phyloP scores from a whole-genome alignment of 2,113 vertebrate species.

The Leptodactylus fuscus region DNA sequence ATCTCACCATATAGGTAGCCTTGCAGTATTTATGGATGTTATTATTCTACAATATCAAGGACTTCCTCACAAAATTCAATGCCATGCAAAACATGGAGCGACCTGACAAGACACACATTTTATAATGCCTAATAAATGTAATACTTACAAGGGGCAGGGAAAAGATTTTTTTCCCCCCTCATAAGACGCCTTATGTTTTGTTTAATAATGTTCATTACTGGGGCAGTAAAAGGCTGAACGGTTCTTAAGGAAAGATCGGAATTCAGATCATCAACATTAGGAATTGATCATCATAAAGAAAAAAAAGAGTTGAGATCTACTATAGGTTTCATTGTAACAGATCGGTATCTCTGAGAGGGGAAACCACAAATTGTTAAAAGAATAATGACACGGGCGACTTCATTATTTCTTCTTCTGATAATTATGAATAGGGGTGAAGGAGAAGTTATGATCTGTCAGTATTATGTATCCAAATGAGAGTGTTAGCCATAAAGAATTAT shows the following conservation, averaged over 20 bases:
- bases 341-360: slow-evolving; percentile 32
- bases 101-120: slow-evolving; percentile 61
- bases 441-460: slow-evolving; percentile 51
- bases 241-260: background rate
- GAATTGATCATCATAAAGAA: background rate
- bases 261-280: background rate
- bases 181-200: background rate
- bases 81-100: slow-evolving; percentile 51
- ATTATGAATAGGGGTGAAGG: slow-evolving; percentile 31
- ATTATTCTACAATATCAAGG: slow-evolving; percentile 51
- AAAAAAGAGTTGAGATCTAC: background rate
- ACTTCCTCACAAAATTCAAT: slow-evolving; percentile 43
- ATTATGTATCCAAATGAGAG: slow-evolving; percentile 37
- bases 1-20: slow-evolving; percentile 22
- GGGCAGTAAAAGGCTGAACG: slow-evolving; percentile 2
- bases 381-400: slow-evolving; percentile 9
- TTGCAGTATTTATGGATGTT: slow-evolving; percentile 43
- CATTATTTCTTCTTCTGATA: slow-evolving; percentile 29
- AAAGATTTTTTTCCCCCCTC: slow-evolving; percentile 24
- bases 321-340: slow-evolving; percentile 29
- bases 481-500: slow-evolving; percentile 38
- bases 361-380: slow-evolving; percentile 49
- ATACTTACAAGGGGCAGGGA: slow-evolving; percentile 51
- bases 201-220: slow-evolving; percentile 20
- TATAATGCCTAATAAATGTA: slow-evolving; percentile 62